phyloP scores from a whole-genome alignment of 2,888 invertebrate genomes.

The Calameuta filiformis region DNA sequence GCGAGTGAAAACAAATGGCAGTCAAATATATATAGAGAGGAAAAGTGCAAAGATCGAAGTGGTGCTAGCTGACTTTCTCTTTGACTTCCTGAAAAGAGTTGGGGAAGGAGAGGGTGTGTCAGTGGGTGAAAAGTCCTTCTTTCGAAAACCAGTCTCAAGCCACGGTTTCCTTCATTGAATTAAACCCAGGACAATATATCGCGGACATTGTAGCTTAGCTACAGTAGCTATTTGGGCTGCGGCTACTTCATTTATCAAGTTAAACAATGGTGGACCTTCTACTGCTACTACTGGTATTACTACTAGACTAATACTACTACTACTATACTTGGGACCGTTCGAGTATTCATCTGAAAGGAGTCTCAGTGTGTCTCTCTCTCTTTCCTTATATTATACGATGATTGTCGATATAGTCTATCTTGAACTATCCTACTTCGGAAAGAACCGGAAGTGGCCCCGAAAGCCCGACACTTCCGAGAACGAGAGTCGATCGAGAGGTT shows the following conservation, averaged over 20 bases:
- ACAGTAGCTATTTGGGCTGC: conserved; percentile 26
- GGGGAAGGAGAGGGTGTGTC: not conserved
- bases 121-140: not conserved
- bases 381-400: not conserved
- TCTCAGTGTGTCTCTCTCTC: too few species aligned
- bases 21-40: not conserved
- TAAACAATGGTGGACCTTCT: conserved; percentile 49
- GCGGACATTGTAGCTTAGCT: conserved; percentile 29
- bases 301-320: not conserved
- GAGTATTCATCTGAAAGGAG: not conserved
- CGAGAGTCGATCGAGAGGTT: not conserved
- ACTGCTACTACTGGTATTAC: not conserved
- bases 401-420: not conserved
- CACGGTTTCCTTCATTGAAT: conserved; percentile 43
- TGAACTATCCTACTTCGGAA: not conserved
- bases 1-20: not conserved
- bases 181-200: conserved; percentile 48
- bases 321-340: not conserved
- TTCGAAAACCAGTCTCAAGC: conserved; percentile 1
- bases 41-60: not conserved
- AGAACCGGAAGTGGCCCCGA: not conserved
- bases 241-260: conserved; percentile 59
- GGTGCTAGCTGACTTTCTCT: not conserved
- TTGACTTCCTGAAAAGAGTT: not conserved
- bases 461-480: not conserved